Evolutionary conservation across 2,888 invertebrate species (phyloP).

Genomic region (Flexamia atlantica): DNA sequence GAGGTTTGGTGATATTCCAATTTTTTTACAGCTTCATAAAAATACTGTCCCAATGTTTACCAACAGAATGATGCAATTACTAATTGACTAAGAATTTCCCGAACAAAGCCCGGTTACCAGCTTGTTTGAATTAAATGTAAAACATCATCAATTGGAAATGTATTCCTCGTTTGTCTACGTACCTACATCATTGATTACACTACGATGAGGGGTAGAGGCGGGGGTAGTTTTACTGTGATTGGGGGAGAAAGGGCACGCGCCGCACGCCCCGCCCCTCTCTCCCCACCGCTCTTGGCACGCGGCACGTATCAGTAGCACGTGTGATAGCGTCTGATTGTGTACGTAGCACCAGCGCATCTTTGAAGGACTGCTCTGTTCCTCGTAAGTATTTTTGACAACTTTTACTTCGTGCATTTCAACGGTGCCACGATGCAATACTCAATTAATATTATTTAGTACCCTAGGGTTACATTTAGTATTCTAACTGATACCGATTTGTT

Average conservation of each 20-base stretch:
- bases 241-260: background rate
- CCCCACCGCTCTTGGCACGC: slow-evolving; percentile 8
- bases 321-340: background rate
- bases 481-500: background rate
- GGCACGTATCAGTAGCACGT: slow-evolving; percentile 10
- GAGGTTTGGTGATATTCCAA: too few relatives aligned
- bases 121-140: too few relatives aligned
- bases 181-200: background rate
- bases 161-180: background rate
- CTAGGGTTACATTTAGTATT: background rate
- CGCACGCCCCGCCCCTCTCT: slow-evolving; percentile 42
- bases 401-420: background rate
- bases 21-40: too few relatives aligned
- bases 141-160: too few relatives aligned
- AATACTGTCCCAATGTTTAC: too few relatives aligned
- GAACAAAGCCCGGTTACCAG: too few relatives aligned
- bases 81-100: too few relatives aligned
- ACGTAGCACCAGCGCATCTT: background rate
- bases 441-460: background rate
- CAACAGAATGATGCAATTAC: too few relatives aligned
- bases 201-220: background rate
- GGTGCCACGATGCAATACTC: background rate
- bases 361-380: too few relatives aligned
- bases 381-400: background rate
- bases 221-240: background rate